A percentile compares a stretch with the other conserved stretches of the same genome.
Evolutionary conservation across 30 jellyfish, hydroid and myxozoan species (phyloP).

Genomic region (Turritopsis rubra): DNA sequence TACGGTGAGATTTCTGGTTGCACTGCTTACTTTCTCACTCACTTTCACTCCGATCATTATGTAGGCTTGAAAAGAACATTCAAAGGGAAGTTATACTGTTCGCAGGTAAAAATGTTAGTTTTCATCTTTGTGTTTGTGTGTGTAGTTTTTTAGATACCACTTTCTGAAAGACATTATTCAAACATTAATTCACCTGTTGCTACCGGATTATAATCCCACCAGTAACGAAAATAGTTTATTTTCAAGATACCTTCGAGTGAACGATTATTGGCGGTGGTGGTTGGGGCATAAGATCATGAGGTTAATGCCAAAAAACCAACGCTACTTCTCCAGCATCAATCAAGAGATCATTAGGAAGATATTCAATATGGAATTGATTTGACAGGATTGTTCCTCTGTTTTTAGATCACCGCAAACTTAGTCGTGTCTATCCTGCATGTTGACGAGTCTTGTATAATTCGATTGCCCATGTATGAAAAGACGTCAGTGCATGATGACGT

Average conservation of each 20-base stretch:
- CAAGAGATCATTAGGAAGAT: too few relatives aligned
- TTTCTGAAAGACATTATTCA: too few relatives aligned
- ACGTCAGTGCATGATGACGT: conserved; percentile 36
- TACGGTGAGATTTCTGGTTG: conserved; percentile 86
- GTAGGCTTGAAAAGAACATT: conserved; percentile 62
- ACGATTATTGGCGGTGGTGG: too few relatives aligned
- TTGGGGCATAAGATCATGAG: too few relatives aligned
- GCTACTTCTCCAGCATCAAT: too few relatives aligned
- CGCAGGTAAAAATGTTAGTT: conserved; percentile 44
- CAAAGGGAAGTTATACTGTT: conserved; percentile 58
- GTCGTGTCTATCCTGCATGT: conserved; percentile 46
- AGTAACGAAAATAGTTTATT: too few relatives aligned
- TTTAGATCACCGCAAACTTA: conserved; percentile 70
- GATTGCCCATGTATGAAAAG: conserved; percentile 55
- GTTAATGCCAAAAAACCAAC: too few relatives aligned
- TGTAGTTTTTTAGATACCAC: too few relatives aligned
- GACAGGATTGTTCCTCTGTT: background rate
- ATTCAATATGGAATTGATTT: too few relatives aligned
- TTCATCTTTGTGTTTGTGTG: background rate
- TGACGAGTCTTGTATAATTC: conserved; percentile 27
- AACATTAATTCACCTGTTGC: too few relatives aligned
- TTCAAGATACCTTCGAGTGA: too few relatives aligned
- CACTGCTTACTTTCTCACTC: conserved; percentile 64
- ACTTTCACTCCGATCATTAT: conserved; percentile 89
- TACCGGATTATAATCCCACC: too few relatives aligned